phyloP scores from a whole-genome alignment of 1,140 invertebrate genomes.

The Coenobita brevimanus region DNA sequence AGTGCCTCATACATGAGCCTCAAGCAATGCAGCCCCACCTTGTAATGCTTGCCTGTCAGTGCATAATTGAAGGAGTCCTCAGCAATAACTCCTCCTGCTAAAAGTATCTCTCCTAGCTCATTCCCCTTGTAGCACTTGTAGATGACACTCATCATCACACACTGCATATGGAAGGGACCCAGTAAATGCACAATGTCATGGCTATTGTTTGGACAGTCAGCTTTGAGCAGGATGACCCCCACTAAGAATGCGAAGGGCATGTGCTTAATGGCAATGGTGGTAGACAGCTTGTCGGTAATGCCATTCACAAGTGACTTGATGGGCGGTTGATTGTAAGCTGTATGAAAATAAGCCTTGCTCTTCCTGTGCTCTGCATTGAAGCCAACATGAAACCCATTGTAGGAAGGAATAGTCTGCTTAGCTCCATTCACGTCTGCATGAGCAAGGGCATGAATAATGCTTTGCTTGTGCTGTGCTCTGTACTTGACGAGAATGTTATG shows the following conservation, averaged over 20 bases:
- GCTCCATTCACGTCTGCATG: too few relatives aligned
- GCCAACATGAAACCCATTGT: background rate
- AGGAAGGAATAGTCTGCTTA: too few relatives aligned
- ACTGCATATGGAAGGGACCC: conserved; percentile 8
- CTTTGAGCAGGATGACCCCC: background rate
- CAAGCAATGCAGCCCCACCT: background rate
- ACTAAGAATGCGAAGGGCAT: too few relatives aligned
- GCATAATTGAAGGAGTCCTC: background rate
- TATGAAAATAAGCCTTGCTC: too few relatives aligned
- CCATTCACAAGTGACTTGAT: too few relatives aligned
- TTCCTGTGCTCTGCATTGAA: too few relatives aligned
- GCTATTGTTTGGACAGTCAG: conserved; percentile 1
- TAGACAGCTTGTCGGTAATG: too few relatives aligned
- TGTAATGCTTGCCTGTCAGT: conserved; percentile 29
- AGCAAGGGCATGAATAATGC: conserved; percentile 4
- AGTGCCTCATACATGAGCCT: background rate
- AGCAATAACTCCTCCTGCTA: conserved; percentile 4
- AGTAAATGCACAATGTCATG: conserved; percentile 14
- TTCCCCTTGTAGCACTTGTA: conserved; percentile 23
- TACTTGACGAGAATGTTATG: background rate
- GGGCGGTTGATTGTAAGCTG: too few relatives aligned
- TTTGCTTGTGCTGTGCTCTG: too few relatives aligned
- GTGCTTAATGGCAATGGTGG: too few relatives aligned
- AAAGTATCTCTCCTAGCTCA: background rate
- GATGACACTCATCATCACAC: conserved; percentile 18